Conservation (phyloP, 2,113 vertebrate genomes). For the Anoura caudifer region DNA sequence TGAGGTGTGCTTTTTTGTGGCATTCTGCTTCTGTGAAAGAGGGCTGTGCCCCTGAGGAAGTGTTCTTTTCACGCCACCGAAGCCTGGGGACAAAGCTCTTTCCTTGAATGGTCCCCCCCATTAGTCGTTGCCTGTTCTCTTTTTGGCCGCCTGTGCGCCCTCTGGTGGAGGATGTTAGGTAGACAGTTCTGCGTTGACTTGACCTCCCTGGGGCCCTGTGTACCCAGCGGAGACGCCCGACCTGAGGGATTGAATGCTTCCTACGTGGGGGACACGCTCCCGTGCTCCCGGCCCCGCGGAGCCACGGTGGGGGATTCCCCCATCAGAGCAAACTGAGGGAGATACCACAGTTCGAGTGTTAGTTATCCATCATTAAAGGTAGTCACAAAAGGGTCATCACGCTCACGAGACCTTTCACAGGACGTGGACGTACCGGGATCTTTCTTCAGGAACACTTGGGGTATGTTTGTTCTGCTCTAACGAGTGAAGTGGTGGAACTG, state of each 20-base stretch:
- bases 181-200: background rate
- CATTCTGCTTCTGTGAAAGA: background rate
- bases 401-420: background rate
- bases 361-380: background rate
- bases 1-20: background rate
- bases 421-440: background rate
- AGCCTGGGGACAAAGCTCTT: background rate
- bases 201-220: background rate
- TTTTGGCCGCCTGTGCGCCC: background rate
- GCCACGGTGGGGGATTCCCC: background rate
- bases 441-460: background rate
- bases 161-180: background rate
- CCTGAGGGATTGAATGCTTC: too few species aligned
- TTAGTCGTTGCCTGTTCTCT: background rate
- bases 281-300: too few species aligned
- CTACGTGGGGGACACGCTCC: too few species aligned
- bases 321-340: background rate
- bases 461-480: background rate
- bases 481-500: background rate
- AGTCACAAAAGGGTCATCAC: background rate
- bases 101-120: background rate
- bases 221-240: too few species aligned
- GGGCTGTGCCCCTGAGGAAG: background rate
- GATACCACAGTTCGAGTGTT: background rate
- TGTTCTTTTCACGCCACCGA: background rate